phyloP scores from a whole-genome alignment of 2,113 vertebrate species.

The Mobula hypostoma region DNA sequence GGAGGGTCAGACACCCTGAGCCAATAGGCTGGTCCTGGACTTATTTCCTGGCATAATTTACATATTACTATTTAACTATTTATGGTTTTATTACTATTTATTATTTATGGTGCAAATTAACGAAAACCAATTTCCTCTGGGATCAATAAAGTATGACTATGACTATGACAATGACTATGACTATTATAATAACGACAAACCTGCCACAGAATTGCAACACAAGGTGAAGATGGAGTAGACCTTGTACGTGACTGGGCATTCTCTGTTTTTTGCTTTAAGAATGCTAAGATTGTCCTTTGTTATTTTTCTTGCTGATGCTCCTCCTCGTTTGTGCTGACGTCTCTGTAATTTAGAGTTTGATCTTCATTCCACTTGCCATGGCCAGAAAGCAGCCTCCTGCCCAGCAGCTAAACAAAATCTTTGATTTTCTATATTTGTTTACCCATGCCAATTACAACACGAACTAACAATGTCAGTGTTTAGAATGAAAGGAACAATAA shows the following conservation, averaged over 20 bases:
- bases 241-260: neutral
- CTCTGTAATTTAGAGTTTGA: neutral
- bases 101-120: too few species aligned
- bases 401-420: neutral
- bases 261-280: neutral
- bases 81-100: too few species aligned
- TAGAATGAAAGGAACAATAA: constrained; percentile 20
- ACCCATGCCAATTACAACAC: constrained; percentile 18
- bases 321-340: neutral
- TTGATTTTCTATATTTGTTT: neutral
- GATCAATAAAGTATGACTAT: too few species aligned
- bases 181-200: too few species aligned
- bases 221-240: too few species aligned
- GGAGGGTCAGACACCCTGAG: too few species aligned
- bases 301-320: neutral
- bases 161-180: too few species aligned
- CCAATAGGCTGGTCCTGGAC: too few species aligned
- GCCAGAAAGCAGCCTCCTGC: neutral
- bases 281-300: neutral
- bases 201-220: too few species aligned
- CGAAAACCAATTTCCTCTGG: too few species aligned
- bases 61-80: too few species aligned
- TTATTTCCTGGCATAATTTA: too few species aligned
- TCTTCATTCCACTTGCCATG: neutral
- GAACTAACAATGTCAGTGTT: constrained; percentile 23